A percentile compares a stretch with the other conserved stretches of the same genome.
These are phyloP conservation scores for Elephantulus edwardii DNA, from an alignment of 2,113 vertebrate species.

Conservation along the genomic window DNA sequence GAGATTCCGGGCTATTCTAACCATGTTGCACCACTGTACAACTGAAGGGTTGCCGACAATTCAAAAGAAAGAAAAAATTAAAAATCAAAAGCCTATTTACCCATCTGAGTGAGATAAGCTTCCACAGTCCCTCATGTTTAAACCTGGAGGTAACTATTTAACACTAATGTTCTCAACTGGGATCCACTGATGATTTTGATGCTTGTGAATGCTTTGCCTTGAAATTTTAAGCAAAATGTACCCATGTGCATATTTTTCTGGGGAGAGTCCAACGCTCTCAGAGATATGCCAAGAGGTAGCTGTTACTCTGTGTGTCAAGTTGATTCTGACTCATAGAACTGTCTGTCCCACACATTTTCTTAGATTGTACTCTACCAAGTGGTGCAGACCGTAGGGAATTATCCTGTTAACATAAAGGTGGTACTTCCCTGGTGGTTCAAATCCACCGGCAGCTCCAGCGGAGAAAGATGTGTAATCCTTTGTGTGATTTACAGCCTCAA, in stretches of 20 bases:
- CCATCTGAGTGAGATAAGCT: neutral
- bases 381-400: too few species aligned
- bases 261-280: neutral
- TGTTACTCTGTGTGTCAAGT: too few species aligned
- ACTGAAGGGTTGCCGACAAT: neutral
- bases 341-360: too few species aligned
- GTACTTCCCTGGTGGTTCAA: too few species aligned
- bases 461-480: too few species aligned
- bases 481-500: too few species aligned
- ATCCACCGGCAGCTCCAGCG: too few species aligned
- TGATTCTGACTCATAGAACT: too few species aligned
- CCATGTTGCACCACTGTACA: neutral
- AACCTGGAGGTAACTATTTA: neutral
- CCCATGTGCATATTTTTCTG: neutral
- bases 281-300: neutral
- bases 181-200: neutral
- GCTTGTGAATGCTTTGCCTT: neutral
- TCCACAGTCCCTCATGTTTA: neutral
- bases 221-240: neutral
- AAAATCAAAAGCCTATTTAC: neutral
- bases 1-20: neutral
- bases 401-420: too few species aligned
- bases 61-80: neutral
- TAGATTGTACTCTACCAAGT: too few species aligned
- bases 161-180: neutral